Conservation (phyloP, 2,888 invertebrate genomes). For the Cerastis leucographa region DNA sequence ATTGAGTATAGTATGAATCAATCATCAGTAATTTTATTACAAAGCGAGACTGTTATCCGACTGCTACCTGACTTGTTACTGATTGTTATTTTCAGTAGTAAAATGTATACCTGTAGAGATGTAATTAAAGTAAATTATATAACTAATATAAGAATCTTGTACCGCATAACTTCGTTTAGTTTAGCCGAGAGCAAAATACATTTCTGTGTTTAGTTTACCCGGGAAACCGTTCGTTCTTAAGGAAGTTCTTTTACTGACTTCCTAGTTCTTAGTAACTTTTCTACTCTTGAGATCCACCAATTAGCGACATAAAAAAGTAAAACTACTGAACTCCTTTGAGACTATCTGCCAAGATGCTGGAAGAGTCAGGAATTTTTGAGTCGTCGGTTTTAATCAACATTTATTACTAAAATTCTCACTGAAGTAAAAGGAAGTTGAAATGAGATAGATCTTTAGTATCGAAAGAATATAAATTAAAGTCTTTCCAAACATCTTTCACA, state of each 20-base stretch:
- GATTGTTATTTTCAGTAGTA: background rate
- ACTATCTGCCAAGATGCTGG: background rate
- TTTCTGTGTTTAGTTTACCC: background rate
- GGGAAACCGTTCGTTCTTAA: background rate
- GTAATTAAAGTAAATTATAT: background rate
- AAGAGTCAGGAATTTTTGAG: slow-evolving; percentile 9
- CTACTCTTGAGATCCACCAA: slow-evolving; percentile 10
- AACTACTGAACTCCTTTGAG: slow-evolving; percentile 23
- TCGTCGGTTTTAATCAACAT: slow-evolving; percentile 45
- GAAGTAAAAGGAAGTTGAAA: slow-evolving; percentile 11
- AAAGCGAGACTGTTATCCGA: background rate
- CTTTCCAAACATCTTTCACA: background rate
- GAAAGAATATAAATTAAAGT: slow-evolving; percentile 22
- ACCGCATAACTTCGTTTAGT: background rate
- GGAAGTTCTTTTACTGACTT: slow-evolving; percentile 5
- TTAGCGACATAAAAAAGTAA: slow-evolving; percentile 39
- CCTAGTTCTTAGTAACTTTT: background rate
- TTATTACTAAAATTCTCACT: slow-evolving; percentile 27
- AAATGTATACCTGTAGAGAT: background rate
- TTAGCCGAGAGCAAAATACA: background rate
- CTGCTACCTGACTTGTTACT: background rate
- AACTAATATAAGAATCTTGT: background rate
- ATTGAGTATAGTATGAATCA: background rate
- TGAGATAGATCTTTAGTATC: slow-evolving; percentile 11
- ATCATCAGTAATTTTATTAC: background rate